Evolutionary conservation across 2,113 vertebrate species (phyloP).

Genomic region (Cricetomys ansorgei): DNA sequence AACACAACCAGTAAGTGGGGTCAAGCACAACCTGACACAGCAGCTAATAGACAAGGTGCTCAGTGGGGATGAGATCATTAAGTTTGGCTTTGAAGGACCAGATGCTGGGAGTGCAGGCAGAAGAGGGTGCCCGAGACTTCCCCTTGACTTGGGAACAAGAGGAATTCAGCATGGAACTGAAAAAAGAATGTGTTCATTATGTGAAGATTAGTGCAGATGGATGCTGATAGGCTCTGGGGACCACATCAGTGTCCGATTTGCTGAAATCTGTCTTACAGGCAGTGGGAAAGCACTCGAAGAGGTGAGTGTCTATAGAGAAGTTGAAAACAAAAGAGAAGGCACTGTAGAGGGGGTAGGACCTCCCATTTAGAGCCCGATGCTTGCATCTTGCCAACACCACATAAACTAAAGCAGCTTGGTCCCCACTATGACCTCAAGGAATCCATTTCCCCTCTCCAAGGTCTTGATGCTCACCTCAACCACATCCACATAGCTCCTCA

Average conservation of each 20-base stretch:
- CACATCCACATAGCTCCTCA: no score
- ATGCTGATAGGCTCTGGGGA: no score
- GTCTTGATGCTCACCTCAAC: neutral
- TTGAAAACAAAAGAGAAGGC: neutral
- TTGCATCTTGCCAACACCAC: neutral
- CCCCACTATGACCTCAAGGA: neutral
- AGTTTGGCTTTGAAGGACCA: neutral
- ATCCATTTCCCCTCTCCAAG: neutral
- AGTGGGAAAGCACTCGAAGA: neutral
- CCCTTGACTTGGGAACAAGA: neutral
- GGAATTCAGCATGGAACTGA: no score
- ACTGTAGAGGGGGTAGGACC: neutral
- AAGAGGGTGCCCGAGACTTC: neutral
- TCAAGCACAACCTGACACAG: neutral
- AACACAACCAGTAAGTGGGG: neutral
- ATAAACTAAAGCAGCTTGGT: neutral
- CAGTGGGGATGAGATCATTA: neutral
- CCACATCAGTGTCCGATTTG: neutral
- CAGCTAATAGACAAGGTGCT: neutral
- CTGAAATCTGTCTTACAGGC: neutral
- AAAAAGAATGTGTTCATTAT: neutral
- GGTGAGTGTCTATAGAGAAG: neutral
- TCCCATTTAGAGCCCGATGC: neutral
- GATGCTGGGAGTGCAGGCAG: neutral
- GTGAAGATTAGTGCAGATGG: neutral